These are phyloP conservation scores for Hydractinia symbiolongicarpus DNA, from an alignment of 30 jellyfish, hydroid and myxozoan genomes.

Conservation along the genomic window DNA sequence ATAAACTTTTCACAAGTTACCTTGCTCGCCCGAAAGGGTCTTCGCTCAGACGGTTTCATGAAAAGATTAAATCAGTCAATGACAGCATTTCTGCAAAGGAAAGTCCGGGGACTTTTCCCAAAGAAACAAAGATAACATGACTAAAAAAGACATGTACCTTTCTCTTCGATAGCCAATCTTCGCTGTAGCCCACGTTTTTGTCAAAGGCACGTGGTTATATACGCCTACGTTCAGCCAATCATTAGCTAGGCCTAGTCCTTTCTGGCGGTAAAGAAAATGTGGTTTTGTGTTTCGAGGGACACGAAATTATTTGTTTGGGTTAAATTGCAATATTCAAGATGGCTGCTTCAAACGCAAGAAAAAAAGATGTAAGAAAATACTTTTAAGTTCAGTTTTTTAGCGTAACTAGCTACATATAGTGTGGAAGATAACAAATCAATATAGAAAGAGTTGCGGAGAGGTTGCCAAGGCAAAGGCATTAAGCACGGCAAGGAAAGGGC, in stretches of 20 bases:
- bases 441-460: no score
- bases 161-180: constrained; percentile 80
- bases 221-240: constrained; percentile 3
- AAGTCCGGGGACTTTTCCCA: constrained; percentile 99
- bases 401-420: background rate
- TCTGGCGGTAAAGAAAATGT: background rate
- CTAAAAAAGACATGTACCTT: constrained; percentile 26
- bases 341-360: constrained; percentile 22
- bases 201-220: background rate
- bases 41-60: constrained; percentile 64
- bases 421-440: no score
- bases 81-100: constrained; percentile 67
- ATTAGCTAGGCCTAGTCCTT: constrained; percentile 16
- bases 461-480: no score
- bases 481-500: no score
- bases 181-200: constrained; percentile 70
- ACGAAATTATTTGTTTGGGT: constrained; percentile 32
- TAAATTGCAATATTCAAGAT: constrained; percentile 19
- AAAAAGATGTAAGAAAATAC: constrained; percentile 1
- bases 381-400: no score
- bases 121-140: constrained; percentile 45
- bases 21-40: constrained; percentile 85
- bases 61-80: constrained; percentile 47
- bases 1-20: constrained; percentile 48
- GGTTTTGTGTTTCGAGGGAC: constrained; percentile 23